Evolutionary conservation across 2,888 invertebrate species (phyloP), one percentile per base, ranked within the genome.

Genomic region (Chymomyza amoena): DNA sequence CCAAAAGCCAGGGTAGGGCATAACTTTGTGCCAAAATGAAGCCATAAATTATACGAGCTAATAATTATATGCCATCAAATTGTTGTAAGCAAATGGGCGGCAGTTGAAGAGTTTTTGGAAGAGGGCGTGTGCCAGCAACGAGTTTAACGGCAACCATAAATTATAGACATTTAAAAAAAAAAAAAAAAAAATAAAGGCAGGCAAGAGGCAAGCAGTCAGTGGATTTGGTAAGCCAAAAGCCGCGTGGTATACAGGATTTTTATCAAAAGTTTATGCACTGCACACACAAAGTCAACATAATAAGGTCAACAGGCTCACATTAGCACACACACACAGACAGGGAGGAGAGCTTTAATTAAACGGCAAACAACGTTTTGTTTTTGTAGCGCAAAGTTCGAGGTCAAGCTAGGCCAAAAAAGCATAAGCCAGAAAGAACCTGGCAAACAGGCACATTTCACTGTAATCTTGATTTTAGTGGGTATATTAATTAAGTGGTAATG

Each of bases 231-330:
- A 68, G 61, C 20, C 32, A 57, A 74, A 62, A 62, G 67, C 72
- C 72, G 77, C 80, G 75, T 79, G 75, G 77, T 82, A 78, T 79
- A 81, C 76, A 75, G 78, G 83, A 84, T 84, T 85, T 81, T 84
- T 84, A 87, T 85, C 85, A 85, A 84, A 25, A 87, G 83, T 77
- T 87, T 87, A 87, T 84, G 78, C 85, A 87, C 75, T 80, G 81
- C 75, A 82, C 51, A 52, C 54, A 76, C 64, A 59, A 3, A 61
- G 36, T 32, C 39, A 32, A 64, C 32, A 64, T 36, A 54, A 62
- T 75, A 60, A 69, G 71, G 68, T 68, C 56, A 25, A 25, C 50
- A 57, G n/a, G 57, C 28, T n/a, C 20, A 59, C 50, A 16, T 13
- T 16, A 59, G 18, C 50, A 15, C 6, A 28, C 28, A 63, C 51